Percentiles rank a stretch among this genome's conserved stretches.
phyloP scores from a whole-genome alignment of 2,888 invertebrate genomes.

The Amaurobius ferox region DNA sequence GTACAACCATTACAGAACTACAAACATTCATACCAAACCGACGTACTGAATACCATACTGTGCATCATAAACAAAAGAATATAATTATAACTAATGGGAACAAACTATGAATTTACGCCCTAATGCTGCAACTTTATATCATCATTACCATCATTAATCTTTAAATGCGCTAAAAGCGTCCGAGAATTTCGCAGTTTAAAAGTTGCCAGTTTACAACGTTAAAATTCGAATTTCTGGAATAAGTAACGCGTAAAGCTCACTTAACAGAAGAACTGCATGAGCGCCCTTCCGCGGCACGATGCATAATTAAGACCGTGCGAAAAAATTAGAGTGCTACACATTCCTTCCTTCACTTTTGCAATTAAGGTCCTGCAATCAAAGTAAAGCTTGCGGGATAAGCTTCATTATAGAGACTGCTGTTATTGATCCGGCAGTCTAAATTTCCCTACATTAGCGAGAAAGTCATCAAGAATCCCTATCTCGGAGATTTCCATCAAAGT shows the following conservation, averaged over 20 bases:
- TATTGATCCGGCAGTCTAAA: conserved; percentile 2
- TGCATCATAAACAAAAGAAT: too few relatives aligned
- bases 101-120: too few relatives aligned
- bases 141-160: too few relatives aligned
- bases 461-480: conserved; percentile 9
- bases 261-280: neutral
- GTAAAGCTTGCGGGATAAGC: neutral
- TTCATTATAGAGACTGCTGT: conserved; percentile 11
- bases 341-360: neutral
- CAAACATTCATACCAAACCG: too few relatives aligned
- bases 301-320: neutral
- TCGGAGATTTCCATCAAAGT: conserved; percentile 15
- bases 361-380: neutral
- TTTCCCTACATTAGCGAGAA: conserved; percentile 3
- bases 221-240: neutral
- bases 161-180: too few relatives aligned
- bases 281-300: neutral
- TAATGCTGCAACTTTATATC: too few relatives aligned
- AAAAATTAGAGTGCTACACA: neutral
- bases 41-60: too few relatives aligned
- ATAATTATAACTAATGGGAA: too few relatives aligned
- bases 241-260: neutral
- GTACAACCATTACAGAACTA: too few relatives aligned
- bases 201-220: too few relatives aligned
- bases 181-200: too few relatives aligned